phyloP scores from a whole-genome alignment of 2,113 vertebrate genomes.

The Pygoscelis adeliae region DNA sequence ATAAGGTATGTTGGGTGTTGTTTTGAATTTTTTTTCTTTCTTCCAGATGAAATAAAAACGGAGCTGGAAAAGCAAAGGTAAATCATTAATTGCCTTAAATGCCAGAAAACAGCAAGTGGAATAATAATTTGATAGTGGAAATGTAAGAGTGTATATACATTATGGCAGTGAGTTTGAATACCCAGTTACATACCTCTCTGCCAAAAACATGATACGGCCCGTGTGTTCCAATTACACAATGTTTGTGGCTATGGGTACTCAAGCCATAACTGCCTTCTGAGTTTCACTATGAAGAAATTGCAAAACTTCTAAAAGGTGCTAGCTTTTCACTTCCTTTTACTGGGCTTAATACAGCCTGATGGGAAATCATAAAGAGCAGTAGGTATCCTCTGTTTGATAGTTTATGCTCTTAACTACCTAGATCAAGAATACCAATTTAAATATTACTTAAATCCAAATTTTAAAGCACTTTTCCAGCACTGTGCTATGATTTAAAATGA shows the following conservation, averaged over 20 bases:
- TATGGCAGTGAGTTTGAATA: neutral
- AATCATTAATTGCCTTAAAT: constrained; percentile 4
- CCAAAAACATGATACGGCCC: neutral
- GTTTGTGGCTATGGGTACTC: neutral
- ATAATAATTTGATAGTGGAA: neutral
- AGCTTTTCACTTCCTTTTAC: constrained; percentile 10
- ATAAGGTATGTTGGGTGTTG: neutral
- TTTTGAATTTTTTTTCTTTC: neutral
- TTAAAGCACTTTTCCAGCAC: neutral
- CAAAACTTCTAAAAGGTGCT: neutral
- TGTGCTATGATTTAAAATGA: neutral
- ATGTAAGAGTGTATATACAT: neutral
- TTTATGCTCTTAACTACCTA: neutral
- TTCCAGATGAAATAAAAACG: constrained; percentile 91
- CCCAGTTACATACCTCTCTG: neutral
- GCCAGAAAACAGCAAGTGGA: neutral
- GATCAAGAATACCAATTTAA: neutral
- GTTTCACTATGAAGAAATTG: constrained; percentile 25
- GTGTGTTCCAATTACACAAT: neutral
- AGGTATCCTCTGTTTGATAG: neutral
- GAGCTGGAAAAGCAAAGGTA: constrained; percentile 92
- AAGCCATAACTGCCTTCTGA: constrained; percentile 25
- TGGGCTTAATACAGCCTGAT: neutral
- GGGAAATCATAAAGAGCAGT: neutral
- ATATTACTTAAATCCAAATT: neutral